phyloP scores from a whole-genome alignment of 92 coral and sea anemone species.

The Chrysogorgia sp. region DNA sequence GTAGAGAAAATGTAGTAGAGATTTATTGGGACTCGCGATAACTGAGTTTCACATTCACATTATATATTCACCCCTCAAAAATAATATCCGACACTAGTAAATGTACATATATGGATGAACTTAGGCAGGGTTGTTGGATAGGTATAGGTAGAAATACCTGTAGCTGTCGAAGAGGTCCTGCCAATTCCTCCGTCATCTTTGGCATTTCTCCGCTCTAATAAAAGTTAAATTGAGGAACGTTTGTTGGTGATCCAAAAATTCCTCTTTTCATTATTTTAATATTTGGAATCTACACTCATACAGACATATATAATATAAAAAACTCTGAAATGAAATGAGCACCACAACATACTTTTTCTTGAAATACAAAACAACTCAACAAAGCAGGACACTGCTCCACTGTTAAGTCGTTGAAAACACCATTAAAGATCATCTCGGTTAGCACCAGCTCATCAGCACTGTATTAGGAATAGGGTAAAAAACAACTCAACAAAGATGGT shows the following conservation, averaged over 20 bases:
- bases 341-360: conserved; percentile 77
- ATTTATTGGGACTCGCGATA: too few species aligned
- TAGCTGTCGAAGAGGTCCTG: conserved; percentile 97
- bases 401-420: conserved; percentile 90
- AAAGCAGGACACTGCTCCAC: conserved; percentile 89
- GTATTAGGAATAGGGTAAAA: neutral
- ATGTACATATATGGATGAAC: neutral
- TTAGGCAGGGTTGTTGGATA: neutral
- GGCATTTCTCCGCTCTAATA: conserved; percentile 85
- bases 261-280: neutral
- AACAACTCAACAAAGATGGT: neutral
- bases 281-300: neutral
- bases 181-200: conserved; percentile 91
- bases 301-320: neutral
- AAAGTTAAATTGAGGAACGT: neutral
- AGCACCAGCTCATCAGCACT: conserved; percentile 93
- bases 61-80: too few species aligned
- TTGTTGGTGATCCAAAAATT: neutral
- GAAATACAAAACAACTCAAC: conserved; percentile 91
- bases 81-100: too few species aligned
- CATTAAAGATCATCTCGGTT: conserved; percentile 97
- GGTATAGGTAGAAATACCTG: conserved; percentile 57
- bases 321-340: neutral
- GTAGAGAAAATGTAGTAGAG: too few species aligned
- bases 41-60: too few species aligned